phyloP scores from a whole-genome alignment of 2,113 vertebrate genomes.

The Tamias sibiricus region DNA sequence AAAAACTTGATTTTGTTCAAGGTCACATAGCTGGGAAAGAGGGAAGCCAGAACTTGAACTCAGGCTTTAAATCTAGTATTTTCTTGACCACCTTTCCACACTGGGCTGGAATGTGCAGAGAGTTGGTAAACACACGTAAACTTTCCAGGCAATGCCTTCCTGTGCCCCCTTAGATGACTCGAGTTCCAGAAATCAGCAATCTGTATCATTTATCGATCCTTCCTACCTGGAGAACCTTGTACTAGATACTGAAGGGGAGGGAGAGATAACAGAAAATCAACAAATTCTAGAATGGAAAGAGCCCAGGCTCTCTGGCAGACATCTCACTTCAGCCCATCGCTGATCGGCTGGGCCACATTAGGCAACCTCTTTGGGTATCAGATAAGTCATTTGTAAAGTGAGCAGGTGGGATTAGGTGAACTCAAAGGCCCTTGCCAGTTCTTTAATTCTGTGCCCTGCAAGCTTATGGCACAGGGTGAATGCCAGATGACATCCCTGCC shows the following conservation, averaged over 20 bases:
- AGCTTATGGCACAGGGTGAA: slow-evolving; percentile 12
- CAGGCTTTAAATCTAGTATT: background rate
- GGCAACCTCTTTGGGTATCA: background rate
- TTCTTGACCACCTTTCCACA: background rate
- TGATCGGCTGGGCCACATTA: background rate
- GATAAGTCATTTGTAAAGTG: background rate
- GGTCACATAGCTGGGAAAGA: background rate
- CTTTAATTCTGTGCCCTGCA: background rate
- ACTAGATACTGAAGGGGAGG: background rate
- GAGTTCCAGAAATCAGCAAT: background rate
- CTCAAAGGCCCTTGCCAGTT: background rate
- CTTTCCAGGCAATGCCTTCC: background rate
- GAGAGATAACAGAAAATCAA: background rate
- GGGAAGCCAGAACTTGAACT: background rate
- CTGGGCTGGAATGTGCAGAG: background rate
- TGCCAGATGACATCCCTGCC: background rate
- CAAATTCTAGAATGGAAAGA: background rate
- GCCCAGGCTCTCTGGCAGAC: background rate
- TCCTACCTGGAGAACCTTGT: background rate
- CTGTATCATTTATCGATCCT: background rate
- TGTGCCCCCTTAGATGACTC: background rate
- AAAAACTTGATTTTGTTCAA: background rate
- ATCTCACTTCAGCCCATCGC: background rate
- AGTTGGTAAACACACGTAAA: background rate
- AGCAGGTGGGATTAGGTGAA: background rate